Conservation (phyloP, 1,140 invertebrate genomes). For the Acyrthosiphon pisum region DNA sequence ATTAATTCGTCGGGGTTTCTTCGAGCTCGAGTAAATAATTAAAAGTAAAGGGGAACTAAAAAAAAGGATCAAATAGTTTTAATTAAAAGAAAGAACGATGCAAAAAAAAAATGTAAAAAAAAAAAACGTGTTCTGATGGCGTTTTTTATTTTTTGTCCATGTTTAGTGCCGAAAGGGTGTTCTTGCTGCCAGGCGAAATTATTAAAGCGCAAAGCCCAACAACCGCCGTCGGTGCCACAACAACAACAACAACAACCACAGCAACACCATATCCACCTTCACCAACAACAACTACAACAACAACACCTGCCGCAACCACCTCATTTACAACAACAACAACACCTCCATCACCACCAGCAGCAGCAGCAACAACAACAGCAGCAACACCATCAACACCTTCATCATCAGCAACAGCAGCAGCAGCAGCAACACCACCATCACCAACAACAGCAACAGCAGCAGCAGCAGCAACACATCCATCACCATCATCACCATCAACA, state of each 20-base stretch:
- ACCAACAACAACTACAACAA: conserved; percentile 42
- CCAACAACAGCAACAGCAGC: neutral
- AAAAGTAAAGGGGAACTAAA: neutral
- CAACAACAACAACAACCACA: conserved; percentile 26
- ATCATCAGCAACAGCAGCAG: neutral
- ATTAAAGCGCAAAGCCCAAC: conserved; percentile 51
- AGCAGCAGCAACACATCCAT: conserved; percentile 35
- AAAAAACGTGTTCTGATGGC: conserved; percentile 45
- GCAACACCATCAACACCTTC: neutral
- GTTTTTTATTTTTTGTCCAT: conserved; percentile 50
- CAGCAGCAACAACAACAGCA: neutral
- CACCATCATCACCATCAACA: conserved; percentile 24
- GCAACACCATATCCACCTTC: conserved; percentile 8
- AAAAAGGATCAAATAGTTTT: conserved; percentile 32
- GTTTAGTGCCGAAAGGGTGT: conserved; percentile 56
- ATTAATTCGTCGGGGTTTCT: neutral
- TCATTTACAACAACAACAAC: neutral
- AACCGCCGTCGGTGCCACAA: neutral
- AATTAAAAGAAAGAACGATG: conserved; percentile 32
- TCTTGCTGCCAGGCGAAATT: conserved; percentile 54
- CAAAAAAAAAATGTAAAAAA: neutral
- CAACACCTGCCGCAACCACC: neutral
- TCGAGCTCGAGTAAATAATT: neutral
- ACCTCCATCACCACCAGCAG: neutral
- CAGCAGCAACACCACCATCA: conserved; percentile 26